These are phyloP conservation scores for Nomada ferruginata DNA, from an alignment of 2,888 invertebrate species.

Conservation along the genomic window DNA sequence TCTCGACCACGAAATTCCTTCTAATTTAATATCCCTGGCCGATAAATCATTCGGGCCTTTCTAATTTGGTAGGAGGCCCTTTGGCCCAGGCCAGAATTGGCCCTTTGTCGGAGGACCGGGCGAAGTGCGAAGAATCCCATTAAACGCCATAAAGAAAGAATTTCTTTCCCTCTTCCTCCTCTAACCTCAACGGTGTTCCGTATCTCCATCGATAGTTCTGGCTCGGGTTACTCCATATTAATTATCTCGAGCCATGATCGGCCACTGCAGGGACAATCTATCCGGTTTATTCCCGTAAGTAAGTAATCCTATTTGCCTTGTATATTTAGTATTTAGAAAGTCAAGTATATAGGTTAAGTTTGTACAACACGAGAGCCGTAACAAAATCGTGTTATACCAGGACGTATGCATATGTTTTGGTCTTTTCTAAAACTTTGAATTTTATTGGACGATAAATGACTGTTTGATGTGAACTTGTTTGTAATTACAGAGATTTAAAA, in stretches of 20 bases:
- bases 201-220: conserved; percentile 26
- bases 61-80: conserved; percentile 61
- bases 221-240: conserved; percentile 41
- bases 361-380: too few species aligned
- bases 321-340: too few species aligned
- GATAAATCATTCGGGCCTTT: conserved; percentile 57
- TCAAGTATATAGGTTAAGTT: too few species aligned
- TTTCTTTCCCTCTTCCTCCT: conserved; percentile 4
- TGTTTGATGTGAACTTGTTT: too few species aligned
- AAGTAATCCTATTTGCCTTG: too few species aligned
- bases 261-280: conserved; percentile 13
- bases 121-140: conserved; percentile 63
- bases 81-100: conserved; percentile 54
- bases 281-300: neutral
- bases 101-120: conserved; percentile 56
- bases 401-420: too few species aligned
- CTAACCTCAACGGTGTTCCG: neutral
- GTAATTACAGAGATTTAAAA: too few species aligned
- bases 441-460: too few species aligned
- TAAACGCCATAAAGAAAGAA: conserved; percentile 60
- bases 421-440: too few species aligned
- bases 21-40: conserved; percentile 60
- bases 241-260: conserved; percentile 34
- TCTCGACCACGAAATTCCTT: conserved; percentile 53
- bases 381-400: too few species aligned